Evolutionary conservation across 2,113 vertebrate species (phyloP), one percentile per base, ranked within the genome.

Genomic region (Ivindomyrus marchei): DNA sequence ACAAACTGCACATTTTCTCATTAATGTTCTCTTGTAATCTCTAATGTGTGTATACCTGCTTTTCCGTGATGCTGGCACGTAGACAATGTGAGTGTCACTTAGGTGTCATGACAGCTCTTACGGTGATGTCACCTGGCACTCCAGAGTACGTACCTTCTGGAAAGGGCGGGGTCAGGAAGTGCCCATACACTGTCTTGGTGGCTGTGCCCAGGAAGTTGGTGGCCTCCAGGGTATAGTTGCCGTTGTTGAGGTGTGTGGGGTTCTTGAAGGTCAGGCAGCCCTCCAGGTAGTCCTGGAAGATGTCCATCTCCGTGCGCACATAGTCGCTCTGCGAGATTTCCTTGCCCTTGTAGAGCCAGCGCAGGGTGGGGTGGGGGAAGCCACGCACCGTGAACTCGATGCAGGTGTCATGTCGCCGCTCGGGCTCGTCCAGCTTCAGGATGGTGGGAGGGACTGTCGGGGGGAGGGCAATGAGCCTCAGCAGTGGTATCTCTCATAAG

Each of bases 201-300:
- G 96, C 96, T 0, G 94, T 94, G 24, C 98, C 98, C 94, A 99
- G 93, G 24, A 95, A 95, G 94, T 99, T 99, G 91, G 93, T 96
- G 77, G 97, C 98, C 90, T 97, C 94, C 58, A 99, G 95, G 0
- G 98, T 99, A 92, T 99, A 99, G 96, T 99, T 99, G 91, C 98
- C 98, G 0, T 99, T 99, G 95, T 99, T 97, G 95, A 97, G 97
- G 92, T 99, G 98, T 1, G 98, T 99, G 80, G 98, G 98, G 92
- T 98, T 97, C 94, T 97, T 97, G 93, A 99, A 98, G 89, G 95
- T 97, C 74, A 99, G 96, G 88, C 98, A 99, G 58, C 98, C 98
- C 93, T 99, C 97, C 0, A 97, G 94, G 49, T 97, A 94, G 90
- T 99, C 97, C 36, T 96, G 96, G 94, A 97, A 97, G 15, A 96